These are phyloP conservation scores for Psittacus erithacus DNA, from an alignment of 2,113 vertebrate genomes.

Conservation along the genomic window DNA sequence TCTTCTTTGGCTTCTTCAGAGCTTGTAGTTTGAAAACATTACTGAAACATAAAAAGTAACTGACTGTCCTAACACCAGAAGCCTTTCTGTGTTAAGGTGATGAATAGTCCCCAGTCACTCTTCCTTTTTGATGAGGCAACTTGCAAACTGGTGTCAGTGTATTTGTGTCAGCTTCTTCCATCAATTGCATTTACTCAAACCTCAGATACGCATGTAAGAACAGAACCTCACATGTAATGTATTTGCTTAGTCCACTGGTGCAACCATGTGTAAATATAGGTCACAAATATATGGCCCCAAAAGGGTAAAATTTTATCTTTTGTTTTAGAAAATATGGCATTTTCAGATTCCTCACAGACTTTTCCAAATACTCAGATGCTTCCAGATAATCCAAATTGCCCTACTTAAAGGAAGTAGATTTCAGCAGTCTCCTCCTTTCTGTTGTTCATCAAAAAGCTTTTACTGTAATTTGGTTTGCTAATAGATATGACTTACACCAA, in stretches of 20 bases:
- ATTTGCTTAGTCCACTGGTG: background rate
- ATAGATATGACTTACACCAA: background rate
- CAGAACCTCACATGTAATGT: background rate
- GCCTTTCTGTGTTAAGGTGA: background rate
- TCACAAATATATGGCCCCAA: background rate
- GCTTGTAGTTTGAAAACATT: background rate
- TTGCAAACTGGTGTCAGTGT: background rate
- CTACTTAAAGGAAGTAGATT: background rate
- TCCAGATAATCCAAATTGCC: background rate
- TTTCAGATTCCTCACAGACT: background rate
- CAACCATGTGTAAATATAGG: background rate
- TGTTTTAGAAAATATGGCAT: background rate
- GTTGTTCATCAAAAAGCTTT: background rate
- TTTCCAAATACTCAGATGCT: background rate
- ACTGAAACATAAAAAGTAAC: background rate
- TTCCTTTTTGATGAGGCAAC: background rate
- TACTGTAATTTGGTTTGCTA: background rate
- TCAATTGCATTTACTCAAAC: background rate
- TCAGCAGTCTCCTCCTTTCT: background rate
- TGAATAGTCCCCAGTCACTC: background rate
- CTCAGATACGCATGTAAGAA: background rate
- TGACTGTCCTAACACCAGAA: background rate
- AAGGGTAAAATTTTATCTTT: background rate
- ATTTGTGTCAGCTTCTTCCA: background rate
- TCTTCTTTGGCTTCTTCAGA: slow-evolving; percentile 14